These are phyloP conservation scores for Thalassarche chlororhynchos DNA, from an alignment of 2,113 vertebrate species.

Conservation along the genomic window DNA sequence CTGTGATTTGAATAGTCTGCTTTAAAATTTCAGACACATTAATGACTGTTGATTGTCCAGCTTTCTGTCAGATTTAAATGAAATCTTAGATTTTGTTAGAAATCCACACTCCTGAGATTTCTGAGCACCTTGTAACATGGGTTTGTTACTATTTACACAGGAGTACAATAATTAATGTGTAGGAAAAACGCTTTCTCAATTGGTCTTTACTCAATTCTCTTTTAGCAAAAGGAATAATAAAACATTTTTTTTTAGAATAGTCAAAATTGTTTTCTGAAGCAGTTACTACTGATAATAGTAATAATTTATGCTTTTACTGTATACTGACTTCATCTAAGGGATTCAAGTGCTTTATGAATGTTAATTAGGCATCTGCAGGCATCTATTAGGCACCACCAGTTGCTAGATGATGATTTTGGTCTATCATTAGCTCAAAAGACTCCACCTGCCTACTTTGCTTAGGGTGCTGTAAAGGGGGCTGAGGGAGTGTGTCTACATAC, in stretches of 20 bases:
- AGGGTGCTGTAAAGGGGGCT: neutral
- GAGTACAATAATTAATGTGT: neutral
- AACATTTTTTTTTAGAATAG: neutral
- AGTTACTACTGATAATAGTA: neutral
- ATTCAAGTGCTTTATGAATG: conserved; percentile 31
- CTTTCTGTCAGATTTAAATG: neutral
- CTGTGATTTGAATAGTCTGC: neutral
- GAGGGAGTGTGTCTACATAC: neutral
- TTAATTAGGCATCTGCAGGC: conserved; percentile 52
- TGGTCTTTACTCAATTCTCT: neutral
- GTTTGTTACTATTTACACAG: neutral
- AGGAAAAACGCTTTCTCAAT: neutral
- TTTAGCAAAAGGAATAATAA: neutral
- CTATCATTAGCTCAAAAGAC: conserved; percentile 23
- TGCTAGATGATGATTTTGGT: conserved; percentile 17
- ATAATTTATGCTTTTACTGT: conserved; percentile 7
- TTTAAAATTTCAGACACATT: neutral
- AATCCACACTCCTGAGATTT: neutral
- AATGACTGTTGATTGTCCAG: neutral
- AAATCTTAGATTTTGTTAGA: neutral
- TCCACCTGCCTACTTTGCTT: conserved; percentile 19
- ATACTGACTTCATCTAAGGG: neutral
- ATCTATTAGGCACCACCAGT: conserved; percentile 15
- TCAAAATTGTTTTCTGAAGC: neutral
- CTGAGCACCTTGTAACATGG: neutral